Evolutionary conservation across 1,140 invertebrate genomes (phyloP).

Genomic region (Heliconius hermathena): DNA sequence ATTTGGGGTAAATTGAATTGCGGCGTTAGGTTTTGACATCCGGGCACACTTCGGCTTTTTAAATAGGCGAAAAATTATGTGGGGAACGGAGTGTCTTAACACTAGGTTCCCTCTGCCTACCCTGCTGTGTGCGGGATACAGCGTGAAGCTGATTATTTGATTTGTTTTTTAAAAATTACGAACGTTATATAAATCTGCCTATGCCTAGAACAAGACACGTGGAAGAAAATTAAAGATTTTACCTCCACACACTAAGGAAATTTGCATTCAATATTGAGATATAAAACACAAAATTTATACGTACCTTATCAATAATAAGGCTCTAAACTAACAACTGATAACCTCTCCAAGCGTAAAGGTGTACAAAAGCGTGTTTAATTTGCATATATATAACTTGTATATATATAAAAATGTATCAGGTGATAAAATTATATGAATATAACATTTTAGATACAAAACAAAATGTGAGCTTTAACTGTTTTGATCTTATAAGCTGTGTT

Average conservation of each 20-base stretch:
- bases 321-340: background rate
- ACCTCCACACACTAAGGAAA: background rate
- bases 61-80: background rate
- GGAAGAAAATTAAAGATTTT: background rate
- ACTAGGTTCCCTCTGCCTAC: too few relatives aligned
- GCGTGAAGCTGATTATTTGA: too few relatives aligned
- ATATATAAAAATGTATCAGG: background rate
- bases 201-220: background rate
- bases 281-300: background rate
- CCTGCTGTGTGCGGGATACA: too few relatives aligned
- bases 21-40: background rate
- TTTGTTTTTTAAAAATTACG: background rate
- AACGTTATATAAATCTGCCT: background rate
- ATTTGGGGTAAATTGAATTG: background rate
- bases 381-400: background rate
- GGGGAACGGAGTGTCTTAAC: too few relatives aligned
- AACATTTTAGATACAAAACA: conserved; percentile 12
- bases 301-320: background rate
- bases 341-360: background rate
- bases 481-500: conserved; percentile 38
- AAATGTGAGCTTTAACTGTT: conserved; percentile 47
- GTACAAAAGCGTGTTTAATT: background rate
- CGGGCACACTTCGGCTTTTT: background rate
- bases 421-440: background rate
- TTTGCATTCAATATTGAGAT: background rate